Percentiles rank a stretch among this genome's conserved stretches.
Evolutionary conservation across 2,888 invertebrate species (phyloP).

Genomic region (Mythimna ferrago): DNA sequence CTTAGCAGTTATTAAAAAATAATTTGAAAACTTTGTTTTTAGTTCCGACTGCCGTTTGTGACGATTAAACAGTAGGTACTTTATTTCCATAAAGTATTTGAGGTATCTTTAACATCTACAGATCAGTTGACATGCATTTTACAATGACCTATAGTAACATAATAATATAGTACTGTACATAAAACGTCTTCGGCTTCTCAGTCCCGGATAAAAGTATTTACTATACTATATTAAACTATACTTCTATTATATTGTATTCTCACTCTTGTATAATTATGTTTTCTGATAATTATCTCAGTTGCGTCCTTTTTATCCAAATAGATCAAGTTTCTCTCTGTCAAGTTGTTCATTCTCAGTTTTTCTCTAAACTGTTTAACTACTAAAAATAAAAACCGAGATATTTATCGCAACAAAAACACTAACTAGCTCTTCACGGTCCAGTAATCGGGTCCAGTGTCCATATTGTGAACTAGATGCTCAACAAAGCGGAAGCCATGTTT

Average conservation of each 20-base stretch:
- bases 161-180: too few species aligned
- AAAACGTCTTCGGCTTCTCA: background rate
- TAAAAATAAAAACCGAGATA: background rate
- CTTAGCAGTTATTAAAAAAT: background rate
- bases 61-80: background rate
- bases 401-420: background rate
- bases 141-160: too few species aligned
- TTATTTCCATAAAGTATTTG: background rate
- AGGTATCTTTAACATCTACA: too few species aligned
- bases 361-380: background rate
- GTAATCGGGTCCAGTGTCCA: background rate
- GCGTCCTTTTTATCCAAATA: too few species aligned
- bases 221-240: too few species aligned
- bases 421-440: conserved; percentile 1
- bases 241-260: too few species aligned
- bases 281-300: too few species aligned
- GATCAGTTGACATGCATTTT: background rate
- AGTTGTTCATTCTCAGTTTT: background rate
- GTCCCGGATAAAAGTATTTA: too few species aligned
- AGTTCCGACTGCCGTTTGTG: background rate
- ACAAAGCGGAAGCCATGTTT: conserved; percentile 17
- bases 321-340: background rate
- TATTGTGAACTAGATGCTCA: conserved; percentile 30
- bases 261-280: too few species aligned
- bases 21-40: too few species aligned